Percentiles rank a stretch among this genome's conserved stretches.
Conservation (phyloP, 2,113 vertebrate genomes). For the Polypterus bichir region DNA sequence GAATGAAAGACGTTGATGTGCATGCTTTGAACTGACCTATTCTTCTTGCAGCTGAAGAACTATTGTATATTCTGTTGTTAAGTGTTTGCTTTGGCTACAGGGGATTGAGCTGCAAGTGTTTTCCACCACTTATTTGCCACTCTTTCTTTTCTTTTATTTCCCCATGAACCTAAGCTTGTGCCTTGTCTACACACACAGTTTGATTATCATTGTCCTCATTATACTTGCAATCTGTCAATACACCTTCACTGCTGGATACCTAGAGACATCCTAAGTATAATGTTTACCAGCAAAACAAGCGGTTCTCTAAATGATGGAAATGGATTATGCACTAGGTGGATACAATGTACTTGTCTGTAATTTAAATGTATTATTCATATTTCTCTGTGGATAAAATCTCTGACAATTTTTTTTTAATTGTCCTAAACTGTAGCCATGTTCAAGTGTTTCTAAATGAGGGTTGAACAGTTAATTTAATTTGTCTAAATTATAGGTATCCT, state of each 20-base stretch:
- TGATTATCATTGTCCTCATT: not conserved
- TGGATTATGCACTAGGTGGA: no score
- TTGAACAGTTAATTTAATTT: no score
- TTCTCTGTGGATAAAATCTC: no score
- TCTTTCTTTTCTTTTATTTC: no score
- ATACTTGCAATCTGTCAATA: not conserved
- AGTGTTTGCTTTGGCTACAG: not conserved
- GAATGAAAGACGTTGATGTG: no score
- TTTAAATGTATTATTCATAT: no score
- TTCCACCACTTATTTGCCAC: not conserved
- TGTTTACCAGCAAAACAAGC: not conserved
- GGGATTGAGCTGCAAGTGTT: not conserved
- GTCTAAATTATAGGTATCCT: no score
- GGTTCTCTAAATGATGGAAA: no score
- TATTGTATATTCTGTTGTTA: not conserved
- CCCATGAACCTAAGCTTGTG: not conserved
- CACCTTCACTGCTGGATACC: not conserved
- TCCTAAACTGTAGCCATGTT: no score
- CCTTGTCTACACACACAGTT: not conserved
- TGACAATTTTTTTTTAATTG: no score
- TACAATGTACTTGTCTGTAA: no score
- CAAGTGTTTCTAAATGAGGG: no score
- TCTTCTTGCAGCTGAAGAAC: not conserved
- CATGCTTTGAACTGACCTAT: not conserved
- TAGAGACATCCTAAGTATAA: not conserved